phyloP scores from a whole-genome alignment of 1,140 invertebrate genomes.

The Chironomus striatipennis region DNA sequence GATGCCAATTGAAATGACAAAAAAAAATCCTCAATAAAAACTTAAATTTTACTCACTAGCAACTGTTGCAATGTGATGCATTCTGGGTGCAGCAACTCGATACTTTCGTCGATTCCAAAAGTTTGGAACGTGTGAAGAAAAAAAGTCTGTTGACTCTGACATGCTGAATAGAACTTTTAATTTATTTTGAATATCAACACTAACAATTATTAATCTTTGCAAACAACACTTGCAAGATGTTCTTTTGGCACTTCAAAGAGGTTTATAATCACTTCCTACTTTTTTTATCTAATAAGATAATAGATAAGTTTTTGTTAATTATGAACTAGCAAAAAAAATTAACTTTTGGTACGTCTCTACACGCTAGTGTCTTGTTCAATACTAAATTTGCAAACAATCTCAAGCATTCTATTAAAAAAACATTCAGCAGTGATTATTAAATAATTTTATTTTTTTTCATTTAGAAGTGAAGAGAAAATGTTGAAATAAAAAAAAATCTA shows the following conservation, averaged over 20 bases:
- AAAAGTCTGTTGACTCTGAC: background rate
- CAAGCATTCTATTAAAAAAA: conserved; percentile 1
- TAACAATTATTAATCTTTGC: background rate
- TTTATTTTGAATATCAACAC: background rate
- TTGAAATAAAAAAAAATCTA: background rate
- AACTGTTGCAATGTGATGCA: background rate
- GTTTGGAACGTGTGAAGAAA: background rate
- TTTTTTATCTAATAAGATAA: background rate
- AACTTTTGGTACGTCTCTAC: background rate
- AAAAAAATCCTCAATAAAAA: background rate
- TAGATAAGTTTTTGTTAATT: background rate
- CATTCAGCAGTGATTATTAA: background rate
- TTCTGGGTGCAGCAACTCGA: background rate
- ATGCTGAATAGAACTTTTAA: background rate
- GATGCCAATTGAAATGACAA: no score
- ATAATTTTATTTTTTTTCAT: background rate
- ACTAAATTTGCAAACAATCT: background rate
- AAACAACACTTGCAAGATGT: background rate
- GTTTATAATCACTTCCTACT: background rate
- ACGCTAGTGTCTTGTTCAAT: background rate
- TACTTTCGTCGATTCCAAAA: conserved; percentile 18
- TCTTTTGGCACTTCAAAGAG: background rate
- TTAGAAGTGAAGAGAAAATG: background rate
- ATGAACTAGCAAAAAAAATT: background rate
- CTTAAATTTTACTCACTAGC: background rate